Base-by-base conservation (phyloP, 2,797 vertebrate genomes). In the Crocidura indochinensis region DNA sequence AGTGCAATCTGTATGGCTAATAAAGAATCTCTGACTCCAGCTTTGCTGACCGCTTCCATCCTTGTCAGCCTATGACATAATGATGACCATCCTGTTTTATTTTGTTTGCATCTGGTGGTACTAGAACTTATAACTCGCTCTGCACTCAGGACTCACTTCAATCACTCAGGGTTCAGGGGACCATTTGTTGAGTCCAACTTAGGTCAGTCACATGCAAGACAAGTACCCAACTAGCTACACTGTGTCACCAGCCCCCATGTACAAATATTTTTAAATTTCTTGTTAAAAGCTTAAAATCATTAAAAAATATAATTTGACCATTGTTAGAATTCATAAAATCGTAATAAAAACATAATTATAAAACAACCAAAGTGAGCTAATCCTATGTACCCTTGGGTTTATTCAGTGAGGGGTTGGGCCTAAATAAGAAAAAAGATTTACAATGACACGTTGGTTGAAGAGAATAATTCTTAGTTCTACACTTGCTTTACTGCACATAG, bases 201-300 rank as follows among this genome's bases (percentile, higher is more conserved):
- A 14, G 38, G 51, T 14, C 17, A 17, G 51, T 17, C 17, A 17
- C 51, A 53, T 14, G 38, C 9, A 53, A 53, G 51, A 17, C 51
- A 53, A 53, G 51, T 11, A 14, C 51, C 17, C 11, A 12, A 14
- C 38, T 53, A 14, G 51, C 51, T 10, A 17, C 15, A 53, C 51
- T 53, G 17, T 53, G 51, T 12, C 51, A 14, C 51, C 12, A 17
- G 51, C 51, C 51, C 51, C 51, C 51, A 53, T 53, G 51, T 17
- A 53, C 12, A 14, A 53, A 53, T 14, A 53, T 64, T 64, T 64
- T 7, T 26, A 17, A 80, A 74, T 6, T 53, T 89, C 46, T 85
- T 49, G 93, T 85, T 87, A 79, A 86, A 87, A n/a, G 84, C 91
- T 27, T 29, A 79, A 85, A 77, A 38, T 89, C 87, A 91, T 38